These are phyloP conservation scores for Eclectus roratus DNA, from an alignment of 2,113 vertebrate genomes.

Conservation along the genomic window DNA sequence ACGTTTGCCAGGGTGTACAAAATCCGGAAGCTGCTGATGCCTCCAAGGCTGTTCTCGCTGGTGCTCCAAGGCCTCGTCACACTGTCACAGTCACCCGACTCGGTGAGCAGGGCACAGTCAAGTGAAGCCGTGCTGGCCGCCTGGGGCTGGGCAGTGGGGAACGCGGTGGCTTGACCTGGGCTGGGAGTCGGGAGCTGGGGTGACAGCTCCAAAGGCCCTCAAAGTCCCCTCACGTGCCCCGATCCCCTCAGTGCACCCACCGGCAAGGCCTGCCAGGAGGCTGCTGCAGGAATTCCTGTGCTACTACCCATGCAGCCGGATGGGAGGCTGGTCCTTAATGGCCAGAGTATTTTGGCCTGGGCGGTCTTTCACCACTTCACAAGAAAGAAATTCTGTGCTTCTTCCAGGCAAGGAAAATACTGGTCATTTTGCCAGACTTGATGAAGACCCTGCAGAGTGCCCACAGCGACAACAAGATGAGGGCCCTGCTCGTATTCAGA, in stretches of 20 bases:
- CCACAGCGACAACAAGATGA: not conserved
- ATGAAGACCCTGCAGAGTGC: no score
- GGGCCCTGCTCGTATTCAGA: not conserved
- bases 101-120: not conserved
- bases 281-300: not conserved
- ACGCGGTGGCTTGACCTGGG: not conserved
- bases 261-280: not conserved
- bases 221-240: no score
- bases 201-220: not conserved
- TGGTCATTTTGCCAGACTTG: not conserved
- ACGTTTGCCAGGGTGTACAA: not conserved
- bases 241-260: not conserved
- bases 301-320: no score
- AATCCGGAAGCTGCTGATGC: no score
- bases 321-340: no score
- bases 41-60: not conserved
- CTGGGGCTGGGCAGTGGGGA: not conserved
- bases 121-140: accelerated
- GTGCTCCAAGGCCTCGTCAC: not conserved
- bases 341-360: not conserved
- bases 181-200: not conserved
- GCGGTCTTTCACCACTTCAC: not conserved
- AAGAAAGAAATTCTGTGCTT: not conserved
- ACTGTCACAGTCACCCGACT: not conserved
- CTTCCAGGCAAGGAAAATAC: not conserved